Percentiles rank a stretch among this genome's conserved stretches.
These are phyloP conservation scores for Apis mellifera DNA, from an alignment of 1,140 invertebrate genomes.

Conservation along the genomic window DNA sequence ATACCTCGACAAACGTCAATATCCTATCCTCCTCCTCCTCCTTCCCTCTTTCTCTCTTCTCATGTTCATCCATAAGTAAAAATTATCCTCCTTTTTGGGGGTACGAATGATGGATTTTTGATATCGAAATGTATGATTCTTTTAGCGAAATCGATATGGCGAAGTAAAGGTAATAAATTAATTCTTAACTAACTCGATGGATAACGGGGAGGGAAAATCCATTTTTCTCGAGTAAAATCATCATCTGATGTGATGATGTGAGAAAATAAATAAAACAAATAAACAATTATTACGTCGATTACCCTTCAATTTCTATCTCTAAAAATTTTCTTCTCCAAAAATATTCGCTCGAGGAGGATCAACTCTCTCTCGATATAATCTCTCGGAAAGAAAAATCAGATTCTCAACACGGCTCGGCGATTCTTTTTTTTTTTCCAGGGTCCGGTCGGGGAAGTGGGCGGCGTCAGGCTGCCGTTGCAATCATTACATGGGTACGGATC, in stretches of 20 bases:
- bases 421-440: conserved; percentile 74
- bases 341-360: too few species aligned
- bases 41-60: neutral
- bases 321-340: too few species aligned
- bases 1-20: neutral
- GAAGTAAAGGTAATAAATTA: too few species aligned
- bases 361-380: too few species aligned
- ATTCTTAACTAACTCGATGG: too few species aligned
- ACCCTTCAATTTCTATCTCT: too few species aligned
- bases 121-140: neutral
- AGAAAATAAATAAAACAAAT: too few species aligned
- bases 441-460: conserved; percentile 81
- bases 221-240: too few species aligned
- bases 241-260: too few species aligned
- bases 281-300: too few species aligned
- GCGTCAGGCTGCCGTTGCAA: conserved; percentile 81
- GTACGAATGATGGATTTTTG: neutral
- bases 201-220: too few species aligned
- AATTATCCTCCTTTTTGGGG: neutral
- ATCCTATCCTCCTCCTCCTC: neutral
- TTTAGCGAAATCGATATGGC: neutral
- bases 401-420: neutral
- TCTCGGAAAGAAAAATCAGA: neutral
- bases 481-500: conserved; percentile 82
- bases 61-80: neutral